Evolutionary conservation across 2,113 vertebrate genomes (phyloP).

Genomic region (Percopsis transmontana): DNA sequence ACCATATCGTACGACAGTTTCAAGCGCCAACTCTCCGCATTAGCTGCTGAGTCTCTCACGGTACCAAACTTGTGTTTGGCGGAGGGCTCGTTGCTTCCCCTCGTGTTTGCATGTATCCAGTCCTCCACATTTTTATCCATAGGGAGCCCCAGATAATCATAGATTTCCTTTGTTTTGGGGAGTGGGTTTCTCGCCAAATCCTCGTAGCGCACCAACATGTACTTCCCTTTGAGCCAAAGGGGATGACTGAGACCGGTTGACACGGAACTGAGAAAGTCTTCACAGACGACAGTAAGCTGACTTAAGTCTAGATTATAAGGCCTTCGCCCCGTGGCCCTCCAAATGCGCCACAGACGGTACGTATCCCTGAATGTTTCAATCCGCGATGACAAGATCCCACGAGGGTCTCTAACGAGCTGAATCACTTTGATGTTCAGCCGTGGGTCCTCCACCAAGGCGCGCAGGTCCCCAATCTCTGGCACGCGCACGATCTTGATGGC

Average conservation of each 20-base stretch:
- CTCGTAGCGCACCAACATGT: conserved; percentile 97
- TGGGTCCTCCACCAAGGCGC: conserved; percentile 91
- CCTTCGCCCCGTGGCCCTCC: conserved; percentile 91
- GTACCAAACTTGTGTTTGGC: conserved; percentile 96
- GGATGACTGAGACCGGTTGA: conserved; percentile 89
- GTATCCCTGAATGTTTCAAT: conserved; percentile 96
- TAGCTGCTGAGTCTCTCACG: conserved; percentile 91
- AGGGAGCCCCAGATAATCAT: conserved; percentile 89
- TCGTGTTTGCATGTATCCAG: conserved; percentile 96
- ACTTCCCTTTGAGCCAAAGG: conserved; percentile 91
- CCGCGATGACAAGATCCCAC: conserved; percentile 91
- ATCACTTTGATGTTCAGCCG: conserved; percentile 95
- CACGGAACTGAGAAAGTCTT: conserved; percentile 93
- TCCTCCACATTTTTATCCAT: conserved; percentile 89
- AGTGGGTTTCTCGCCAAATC: conserved; percentile 92
- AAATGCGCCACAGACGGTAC: conserved; percentile 94
- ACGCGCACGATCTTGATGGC: conserved; percentile 95
- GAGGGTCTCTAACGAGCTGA: conserved; percentile 93
- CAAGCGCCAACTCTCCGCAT: conserved; percentile 94
- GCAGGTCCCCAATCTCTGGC: conserved; percentile 88
- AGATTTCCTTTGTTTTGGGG: conserved; percentile 94
- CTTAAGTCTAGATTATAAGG: conserved; percentile 92
- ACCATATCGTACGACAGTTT: conserved; percentile 94
- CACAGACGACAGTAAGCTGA: conserved; percentile 91
- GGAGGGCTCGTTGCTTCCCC: conserved; percentile 85